These are phyloP conservation scores for Rhinoraja longicauda DNA, from an alignment of 2,797 vertebrate genomes.

Conservation along the genomic window DNA sequence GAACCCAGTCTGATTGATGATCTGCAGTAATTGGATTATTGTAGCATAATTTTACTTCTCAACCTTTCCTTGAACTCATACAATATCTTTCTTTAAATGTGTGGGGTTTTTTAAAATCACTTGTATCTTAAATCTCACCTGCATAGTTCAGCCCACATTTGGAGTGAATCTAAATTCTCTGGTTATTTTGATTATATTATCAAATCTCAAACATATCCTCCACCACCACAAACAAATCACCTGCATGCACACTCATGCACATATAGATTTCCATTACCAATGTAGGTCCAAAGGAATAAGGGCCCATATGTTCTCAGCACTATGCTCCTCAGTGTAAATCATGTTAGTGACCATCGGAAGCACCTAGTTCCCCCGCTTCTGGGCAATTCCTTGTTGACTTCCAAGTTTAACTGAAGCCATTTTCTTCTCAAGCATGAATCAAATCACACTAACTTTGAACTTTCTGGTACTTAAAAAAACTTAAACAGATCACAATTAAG, in stretches of 20 bases:
- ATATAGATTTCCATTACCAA: neutral
- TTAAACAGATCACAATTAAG: neutral
- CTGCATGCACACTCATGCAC: too few species aligned
- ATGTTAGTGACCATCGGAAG: neutral
- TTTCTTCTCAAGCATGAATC: neutral
- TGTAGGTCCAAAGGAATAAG: neutral
- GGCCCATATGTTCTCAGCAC: neutral
- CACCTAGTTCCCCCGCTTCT: neutral
- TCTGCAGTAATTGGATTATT: neutral
- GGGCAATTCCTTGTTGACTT: neutral
- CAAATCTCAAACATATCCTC: neutral
- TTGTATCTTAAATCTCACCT: neutral
- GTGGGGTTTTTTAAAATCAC: too few species aligned
- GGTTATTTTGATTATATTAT: neutral
- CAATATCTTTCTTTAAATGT: neutral
- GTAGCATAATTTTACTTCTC: neutral
- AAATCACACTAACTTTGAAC: neutral
- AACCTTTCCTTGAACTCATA: neutral
- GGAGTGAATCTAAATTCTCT: neutral
- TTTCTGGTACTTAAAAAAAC: neutral
- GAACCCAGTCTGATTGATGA: neutral
- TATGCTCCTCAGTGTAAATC: neutral
- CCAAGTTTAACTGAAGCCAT: neutral
- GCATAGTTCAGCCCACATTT: neutral
- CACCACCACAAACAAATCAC: too few species aligned